Base-by-base conservation (phyloP, 1,140 invertebrate species). In the Laodelphax striatellus region DNA sequence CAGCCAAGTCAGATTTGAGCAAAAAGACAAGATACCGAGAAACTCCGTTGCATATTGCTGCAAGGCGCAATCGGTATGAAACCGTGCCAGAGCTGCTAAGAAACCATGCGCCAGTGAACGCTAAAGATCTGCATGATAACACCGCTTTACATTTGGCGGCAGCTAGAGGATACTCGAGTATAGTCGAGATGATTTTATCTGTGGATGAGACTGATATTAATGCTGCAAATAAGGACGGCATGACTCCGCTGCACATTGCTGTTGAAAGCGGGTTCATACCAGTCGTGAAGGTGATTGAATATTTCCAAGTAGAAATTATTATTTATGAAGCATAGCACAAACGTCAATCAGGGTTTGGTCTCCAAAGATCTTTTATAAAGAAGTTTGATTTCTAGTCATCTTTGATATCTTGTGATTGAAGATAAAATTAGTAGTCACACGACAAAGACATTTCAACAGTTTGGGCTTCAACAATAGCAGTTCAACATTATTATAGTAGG, bases 21-120 rank as follows among this genome's bases (percentile, higher is more conserved):
- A 64, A 70, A 41, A 65, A 62, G 22, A 76, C 72, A 2, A 69
- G 68, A 5, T 76, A 74, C 46, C 70, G 70, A 4, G 75, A 73
- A 64, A 76, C 70, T 1, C 73, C 72, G 8, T 63, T 73, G 22
- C 76, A 74, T 58, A 69, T 76, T 44, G 75, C 75, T 0, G 73
- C 75, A 0, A 67, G 73, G 52, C 72, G 73, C 55, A 74, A 75
- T 16, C 69, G 72, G 11, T 42, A 58, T 6, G 68, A 72, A 5
- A 67, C 70, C 41, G 72, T 75, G 0, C 64, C 60, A 10, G 65
- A 66, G 31, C 59, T 77, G 11, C 57, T 76, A 8, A 65, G 69
- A 5, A 70, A 70, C 43, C 70, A 67, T 3, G 73, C 73, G 22
- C 68, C 71, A 52, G 68, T 72, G 1, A 69, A 74, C 55, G 58